Conservation (phyloP, 2,113 vertebrate genomes). For the Malurus alboscapulatus region DNA sequence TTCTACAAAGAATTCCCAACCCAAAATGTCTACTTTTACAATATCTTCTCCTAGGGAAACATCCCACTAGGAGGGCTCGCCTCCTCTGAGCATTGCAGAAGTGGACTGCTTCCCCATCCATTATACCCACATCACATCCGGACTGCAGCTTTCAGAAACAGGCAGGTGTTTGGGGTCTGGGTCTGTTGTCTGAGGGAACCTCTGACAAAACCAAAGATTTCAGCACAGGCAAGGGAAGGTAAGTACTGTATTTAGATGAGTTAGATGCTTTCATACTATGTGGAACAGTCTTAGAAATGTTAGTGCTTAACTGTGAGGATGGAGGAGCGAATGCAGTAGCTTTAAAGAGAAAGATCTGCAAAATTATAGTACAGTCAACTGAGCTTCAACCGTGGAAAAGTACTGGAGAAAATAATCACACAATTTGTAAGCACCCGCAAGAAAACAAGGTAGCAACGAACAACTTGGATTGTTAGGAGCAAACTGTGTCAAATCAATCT, state of each 20-base stretch:
- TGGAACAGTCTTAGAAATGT: neutral
- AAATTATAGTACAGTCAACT: constrained; percentile 43
- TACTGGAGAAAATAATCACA: constrained; percentile 49
- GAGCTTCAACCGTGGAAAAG: neutral
- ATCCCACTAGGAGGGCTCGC: neutral
- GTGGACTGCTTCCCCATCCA: neutral
- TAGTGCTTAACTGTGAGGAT: neutral
- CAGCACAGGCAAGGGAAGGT: neutral
- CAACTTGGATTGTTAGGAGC: constrained; percentile 40
- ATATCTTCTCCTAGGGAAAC: neutral
- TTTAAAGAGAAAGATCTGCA: constrained; percentile 32
- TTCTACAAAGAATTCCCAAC: neutral
- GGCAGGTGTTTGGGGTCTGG: neutral
- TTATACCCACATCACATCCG: neutral
- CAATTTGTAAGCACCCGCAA: constrained; percentile 23
- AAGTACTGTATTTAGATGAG: neutral
- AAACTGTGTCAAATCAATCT: constrained; percentile 63
- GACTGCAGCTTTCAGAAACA: neutral
- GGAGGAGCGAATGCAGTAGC: neutral
- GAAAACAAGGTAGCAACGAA: constrained; percentile 20
- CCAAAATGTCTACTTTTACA: neutral
- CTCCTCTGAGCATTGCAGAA: neutral
- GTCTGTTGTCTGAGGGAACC: neutral
- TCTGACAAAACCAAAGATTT: constrained; percentile 8
- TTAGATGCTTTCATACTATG: neutral